These are phyloP conservation scores for Chelonia mydas DNA, from an alignment of 2,797 vertebrate species.

Conservation along the genomic window DNA sequence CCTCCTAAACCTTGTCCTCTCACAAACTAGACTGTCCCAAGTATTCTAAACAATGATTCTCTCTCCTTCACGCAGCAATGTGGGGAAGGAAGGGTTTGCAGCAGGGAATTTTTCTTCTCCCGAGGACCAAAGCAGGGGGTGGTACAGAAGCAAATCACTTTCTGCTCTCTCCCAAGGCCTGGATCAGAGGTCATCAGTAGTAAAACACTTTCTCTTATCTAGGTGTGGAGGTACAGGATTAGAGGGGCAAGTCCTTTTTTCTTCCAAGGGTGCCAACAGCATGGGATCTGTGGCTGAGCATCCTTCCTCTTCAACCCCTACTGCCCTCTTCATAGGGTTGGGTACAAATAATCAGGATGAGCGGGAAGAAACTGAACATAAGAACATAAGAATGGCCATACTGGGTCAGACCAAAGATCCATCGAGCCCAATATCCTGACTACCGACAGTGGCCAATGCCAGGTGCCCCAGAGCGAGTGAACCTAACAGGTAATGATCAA, in stretches of 20 bases:
- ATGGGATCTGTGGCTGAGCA: not conserved
- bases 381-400: too few relatives aligned
- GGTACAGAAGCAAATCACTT: not conserved
- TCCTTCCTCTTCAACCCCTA: not conserved
- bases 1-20: not conserved
- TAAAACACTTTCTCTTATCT: not conserved
- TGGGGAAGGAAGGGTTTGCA: not conserved
- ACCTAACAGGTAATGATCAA: too few relatives aligned
- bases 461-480: too few relatives aligned
- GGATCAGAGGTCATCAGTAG: not conserved
- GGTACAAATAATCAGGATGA: not conserved
- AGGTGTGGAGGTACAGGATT: not conserved
- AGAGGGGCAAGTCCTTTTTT: not conserved
- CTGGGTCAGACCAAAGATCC: too few relatives aligned
- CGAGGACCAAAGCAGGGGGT: not conserved
- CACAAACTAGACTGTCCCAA: not conserved
- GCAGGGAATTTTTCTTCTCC: not conserved
- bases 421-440: too few relatives aligned
- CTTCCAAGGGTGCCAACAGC: not conserved
- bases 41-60: not conserved
- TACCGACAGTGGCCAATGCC: too few relatives aligned
- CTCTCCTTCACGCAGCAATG: not conserved
- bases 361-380: not conserved
- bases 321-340: not conserved
- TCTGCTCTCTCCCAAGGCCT: not conserved